Conservation (phyloP, 1,140 invertebrate genomes). For the Cepaea nemoralis region DNA sequence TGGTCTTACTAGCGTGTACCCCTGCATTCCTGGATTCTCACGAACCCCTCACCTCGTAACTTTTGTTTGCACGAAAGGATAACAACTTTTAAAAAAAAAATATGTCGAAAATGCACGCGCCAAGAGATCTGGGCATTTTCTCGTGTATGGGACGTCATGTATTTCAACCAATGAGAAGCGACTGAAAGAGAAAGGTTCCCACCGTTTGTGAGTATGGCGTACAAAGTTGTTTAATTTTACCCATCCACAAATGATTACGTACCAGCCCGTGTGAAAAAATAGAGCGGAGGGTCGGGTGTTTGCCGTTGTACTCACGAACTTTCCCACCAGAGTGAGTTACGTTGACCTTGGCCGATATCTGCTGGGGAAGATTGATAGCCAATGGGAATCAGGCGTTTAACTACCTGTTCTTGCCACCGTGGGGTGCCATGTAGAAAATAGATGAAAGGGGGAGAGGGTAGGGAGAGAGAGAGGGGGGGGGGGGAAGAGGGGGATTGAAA, state of each 20-base stretch:
- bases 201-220: neutral
- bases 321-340: slow-evolving; percentile 14
- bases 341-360: neutral
- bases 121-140: neutral
- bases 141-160: neutral
- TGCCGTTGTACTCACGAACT: slow-evolving; percentile 1
- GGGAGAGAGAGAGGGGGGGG: neutral
- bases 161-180: neutral
- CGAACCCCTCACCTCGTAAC: neutral
- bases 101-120: neutral
- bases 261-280: neutral
- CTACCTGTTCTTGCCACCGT: neutral
- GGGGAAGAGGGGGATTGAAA: neutral
- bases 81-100: neutral
- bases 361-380: neutral
- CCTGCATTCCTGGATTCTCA: neutral
- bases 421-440: too few species aligned
- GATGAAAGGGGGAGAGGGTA: neutral
- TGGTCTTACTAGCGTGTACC: neutral
- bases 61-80: neutral
- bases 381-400: neutral
- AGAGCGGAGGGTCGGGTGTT: neutral
- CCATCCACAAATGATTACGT: slow-evolving; percentile 1
- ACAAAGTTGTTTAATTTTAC: neutral
- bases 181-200: neutral